Base-by-base conservation (phyloP, 2,797 vertebrate species). In the Hybognathus amarus region DNA sequence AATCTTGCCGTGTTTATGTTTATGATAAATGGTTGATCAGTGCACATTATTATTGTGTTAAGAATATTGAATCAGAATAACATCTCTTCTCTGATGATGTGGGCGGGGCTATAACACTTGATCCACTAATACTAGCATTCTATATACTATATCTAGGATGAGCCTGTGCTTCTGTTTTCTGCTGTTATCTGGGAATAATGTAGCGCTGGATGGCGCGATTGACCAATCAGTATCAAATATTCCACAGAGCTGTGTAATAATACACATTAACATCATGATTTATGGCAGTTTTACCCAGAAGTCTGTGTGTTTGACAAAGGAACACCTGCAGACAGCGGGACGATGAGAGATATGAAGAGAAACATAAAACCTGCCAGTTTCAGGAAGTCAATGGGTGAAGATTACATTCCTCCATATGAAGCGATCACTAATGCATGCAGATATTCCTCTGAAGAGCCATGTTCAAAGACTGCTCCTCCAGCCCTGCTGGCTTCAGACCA, bases 401-500 rank as follows among this genome's bases (percentile, higher is more conserved):
- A 74, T n/a, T n/a, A 75, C 30, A 56, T 1, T 13, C 70, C 5
- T 47, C 5, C 27, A 20, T 27, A 30, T 50, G 18, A 74, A 13
- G 17, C 45, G 30, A 54, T 38, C 7, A 12, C 69, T 79, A 61
- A 85, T 50, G 33, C 56, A 33, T 71, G 73, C 54, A 77, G 30
- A 56, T 79, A n/a, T 83, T 85, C 78, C 33, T 45, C 63, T 47
- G 67, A 77, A 73, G 63, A 87, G 56, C 66, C 71, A 69, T 42
- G 45, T 47, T 47, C 45, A 15, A 2, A 47, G 13, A 47, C 45
- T 45, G 42, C 42, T 45, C 12, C 50, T 42, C 12, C 86, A 82
- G 82, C 82, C 83, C 85, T 61, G 85, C 82, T 83, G 85, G 84
- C 89, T 85, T 80, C 79, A 87, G 90, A 91, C 89, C 90, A 91